A percentile compares a stretch with the other conserved stretches of the same genome.
Evolutionary conservation across 2,113 vertebrate species (phyloP).

Genomic region (Ellobius talpinus): DNA sequence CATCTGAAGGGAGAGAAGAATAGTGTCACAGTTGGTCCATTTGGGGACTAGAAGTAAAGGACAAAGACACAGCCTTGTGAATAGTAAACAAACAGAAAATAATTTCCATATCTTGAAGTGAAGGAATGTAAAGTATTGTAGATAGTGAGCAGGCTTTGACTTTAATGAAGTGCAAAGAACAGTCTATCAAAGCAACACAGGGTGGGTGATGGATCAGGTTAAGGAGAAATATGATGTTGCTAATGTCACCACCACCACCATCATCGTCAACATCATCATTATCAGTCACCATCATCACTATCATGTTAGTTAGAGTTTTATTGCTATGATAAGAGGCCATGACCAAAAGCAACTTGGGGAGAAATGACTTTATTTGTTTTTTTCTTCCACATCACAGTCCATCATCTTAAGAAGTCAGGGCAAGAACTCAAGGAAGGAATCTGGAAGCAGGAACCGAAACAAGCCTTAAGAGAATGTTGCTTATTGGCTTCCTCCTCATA

Average conservation of each 20-base stretch:
- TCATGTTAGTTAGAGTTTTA: neutral
- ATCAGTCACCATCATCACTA: neutral
- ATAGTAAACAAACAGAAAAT: neutral
- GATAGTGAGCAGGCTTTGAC: neutral
- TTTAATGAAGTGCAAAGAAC: neutral
- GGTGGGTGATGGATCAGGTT: neutral
- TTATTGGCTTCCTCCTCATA: neutral
- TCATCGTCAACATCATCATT: neutral
- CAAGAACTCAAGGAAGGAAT: neutral
- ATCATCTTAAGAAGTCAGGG: neutral
- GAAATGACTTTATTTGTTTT: neutral
- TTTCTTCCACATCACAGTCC: neutral
- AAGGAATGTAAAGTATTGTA: neutral
- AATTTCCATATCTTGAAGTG: neutral
- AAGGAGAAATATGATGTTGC: neutral
- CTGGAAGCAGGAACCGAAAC: neutral
- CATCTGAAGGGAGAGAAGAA: neutral
- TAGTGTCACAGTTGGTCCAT: rapidly evolving
- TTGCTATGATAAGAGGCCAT: neutral
- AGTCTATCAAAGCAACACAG: neutral
- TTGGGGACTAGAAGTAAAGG: neutral
- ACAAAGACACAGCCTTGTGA: neutral
- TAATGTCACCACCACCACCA: too few species aligned
- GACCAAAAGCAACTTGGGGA: neutral
- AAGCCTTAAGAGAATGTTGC: neutral